Conservation (phyloP, 2,113 vertebrate species). For the Festucalex cinctus region DNA sequence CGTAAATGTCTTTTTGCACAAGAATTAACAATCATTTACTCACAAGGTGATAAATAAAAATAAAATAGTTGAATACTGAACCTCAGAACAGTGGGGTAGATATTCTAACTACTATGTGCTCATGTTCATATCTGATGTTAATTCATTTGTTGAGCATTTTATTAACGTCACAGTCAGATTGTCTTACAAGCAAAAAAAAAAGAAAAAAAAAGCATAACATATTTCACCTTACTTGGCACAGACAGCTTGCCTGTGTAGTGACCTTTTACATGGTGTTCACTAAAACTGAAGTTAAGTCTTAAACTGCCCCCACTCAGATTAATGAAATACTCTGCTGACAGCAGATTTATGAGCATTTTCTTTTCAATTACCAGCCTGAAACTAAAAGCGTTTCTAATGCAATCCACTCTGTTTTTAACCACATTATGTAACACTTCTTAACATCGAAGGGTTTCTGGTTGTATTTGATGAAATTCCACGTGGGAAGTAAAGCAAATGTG, state of each 20-base stretch:
- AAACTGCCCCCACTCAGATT: slow-evolving; percentile 9
- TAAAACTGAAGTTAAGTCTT: slow-evolving; percentile 15
- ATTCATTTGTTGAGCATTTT: slow-evolving; percentile 8
- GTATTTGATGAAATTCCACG: slow-evolving; percentile 9
- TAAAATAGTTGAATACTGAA: not conserved
- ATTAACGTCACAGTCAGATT: slow-evolving; percentile 9
- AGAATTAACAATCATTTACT: not conserved
- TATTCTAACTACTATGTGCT: not conserved
- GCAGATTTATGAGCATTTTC: slow-evolving; percentile 4
- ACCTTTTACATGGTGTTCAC: slow-evolving; percentile 5
- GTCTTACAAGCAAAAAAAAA: not conserved
- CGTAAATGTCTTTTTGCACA: not conserved
- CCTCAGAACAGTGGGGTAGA: too few species aligned
- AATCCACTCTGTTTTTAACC: slow-evolving; percentile 1
- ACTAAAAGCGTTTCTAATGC: slow-evolving; percentile 19
- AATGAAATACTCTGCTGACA: slow-evolving; percentile 23
- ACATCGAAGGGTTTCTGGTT: slow-evolving; percentile 13
- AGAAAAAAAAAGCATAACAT: slow-evolving; percentile 7
- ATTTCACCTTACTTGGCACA: not conserved
- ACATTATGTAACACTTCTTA: slow-evolving; percentile 21
- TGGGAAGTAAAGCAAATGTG: slow-evolving; percentile 34
- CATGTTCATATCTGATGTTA: not conserved
- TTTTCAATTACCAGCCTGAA: slow-evolving; percentile 28
- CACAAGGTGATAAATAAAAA: too few species aligned
- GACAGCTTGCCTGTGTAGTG: not conserved